These are phyloP conservation scores for Aldrovandia affinis DNA, from an alignment of 2,797 vertebrate species.

Conservation along the genomic window DNA sequence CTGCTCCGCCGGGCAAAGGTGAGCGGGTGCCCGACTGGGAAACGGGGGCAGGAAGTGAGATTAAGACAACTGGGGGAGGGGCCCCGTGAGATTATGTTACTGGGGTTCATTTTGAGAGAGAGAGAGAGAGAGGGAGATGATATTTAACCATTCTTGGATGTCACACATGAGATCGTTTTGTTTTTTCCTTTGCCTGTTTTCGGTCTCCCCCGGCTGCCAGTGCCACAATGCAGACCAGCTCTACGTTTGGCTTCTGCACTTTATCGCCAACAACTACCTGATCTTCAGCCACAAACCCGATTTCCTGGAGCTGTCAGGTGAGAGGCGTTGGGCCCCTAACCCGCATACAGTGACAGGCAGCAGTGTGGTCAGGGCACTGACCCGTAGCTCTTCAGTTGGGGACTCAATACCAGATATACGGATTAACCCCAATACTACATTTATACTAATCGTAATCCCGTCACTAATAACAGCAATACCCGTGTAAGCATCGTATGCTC, in stretches of 20 bases:
- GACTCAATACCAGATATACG: neutral
- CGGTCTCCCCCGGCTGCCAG: conserved; percentile 61
- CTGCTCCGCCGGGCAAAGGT: conserved; percentile 93
- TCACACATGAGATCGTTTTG: neutral
- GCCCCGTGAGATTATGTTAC: too few relatives aligned
- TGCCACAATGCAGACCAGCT: conserved; percentile 96
- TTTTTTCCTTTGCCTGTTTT: neutral
- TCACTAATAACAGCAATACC: neutral
- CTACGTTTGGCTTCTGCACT: conserved; percentile 95
- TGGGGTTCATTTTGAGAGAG: too few relatives aligned
- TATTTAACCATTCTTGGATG: too few relatives aligned
- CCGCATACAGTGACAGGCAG: too few relatives aligned
- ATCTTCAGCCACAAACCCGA: conserved; percentile 98
- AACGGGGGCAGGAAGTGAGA: neutral
- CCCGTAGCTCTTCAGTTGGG: neutral
- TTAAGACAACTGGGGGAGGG: neutral
- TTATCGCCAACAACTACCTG: conserved; percentile 97
- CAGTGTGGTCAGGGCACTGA: neutral
- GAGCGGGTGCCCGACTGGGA: conserved; percentile 17
- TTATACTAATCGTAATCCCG: neutral
- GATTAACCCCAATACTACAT: neutral
- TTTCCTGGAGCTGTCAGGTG: conserved; percentile 97
- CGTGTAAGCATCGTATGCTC: neutral
- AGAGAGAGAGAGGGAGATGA: too few relatives aligned
- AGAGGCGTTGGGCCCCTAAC: conserved; percentile 39